These are phyloP conservation scores for Aspidoscelis tigris DNA, from an alignment of 2,113 vertebrate genomes.

Conservation along the genomic window DNA sequence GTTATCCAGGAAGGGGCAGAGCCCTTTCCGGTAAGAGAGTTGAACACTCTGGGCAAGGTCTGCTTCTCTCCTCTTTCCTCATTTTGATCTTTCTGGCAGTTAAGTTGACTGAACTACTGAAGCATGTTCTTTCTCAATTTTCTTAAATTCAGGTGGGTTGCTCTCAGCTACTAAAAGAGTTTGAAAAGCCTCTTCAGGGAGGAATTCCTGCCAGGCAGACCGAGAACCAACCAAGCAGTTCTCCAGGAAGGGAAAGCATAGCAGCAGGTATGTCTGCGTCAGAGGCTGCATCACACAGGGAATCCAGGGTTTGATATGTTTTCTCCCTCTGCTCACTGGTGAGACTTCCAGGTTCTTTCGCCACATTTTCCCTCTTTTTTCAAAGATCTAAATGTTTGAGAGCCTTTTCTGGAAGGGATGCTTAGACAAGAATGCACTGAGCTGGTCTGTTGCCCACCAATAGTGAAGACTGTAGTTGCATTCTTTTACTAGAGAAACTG, in stretches of 20 bases:
- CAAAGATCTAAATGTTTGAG: not conserved
- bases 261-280: constrained; percentile 69
- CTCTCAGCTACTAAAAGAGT: constrained; percentile 80
- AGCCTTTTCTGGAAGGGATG: constrained; percentile 1
- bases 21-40: constrained; percentile 90
- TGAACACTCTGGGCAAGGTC: not conserved
- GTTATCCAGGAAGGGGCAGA: constrained; percentile 99
- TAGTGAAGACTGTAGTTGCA: not conserved
- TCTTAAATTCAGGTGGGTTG: constrained; percentile 74
- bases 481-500: too few relatives aligned
- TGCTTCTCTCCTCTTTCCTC: not conserved
- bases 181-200: constrained; percentile 77
- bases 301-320: not conserved
- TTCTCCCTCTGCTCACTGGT: not conserved
- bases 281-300: too few relatives aligned
- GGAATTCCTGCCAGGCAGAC: constrained; percentile 63
- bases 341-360: not conserved
- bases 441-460: not conserved
- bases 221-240: constrained; percentile 72
- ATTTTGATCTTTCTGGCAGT: not conserved
- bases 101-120: not conserved
- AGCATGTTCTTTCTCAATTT: not conserved
- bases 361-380: not conserved
- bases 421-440: not conserved
- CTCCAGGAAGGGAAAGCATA: constrained; percentile 67